Conservation (phyloP, 2,113 vertebrate genomes). For the Catharus minimus region DNA sequence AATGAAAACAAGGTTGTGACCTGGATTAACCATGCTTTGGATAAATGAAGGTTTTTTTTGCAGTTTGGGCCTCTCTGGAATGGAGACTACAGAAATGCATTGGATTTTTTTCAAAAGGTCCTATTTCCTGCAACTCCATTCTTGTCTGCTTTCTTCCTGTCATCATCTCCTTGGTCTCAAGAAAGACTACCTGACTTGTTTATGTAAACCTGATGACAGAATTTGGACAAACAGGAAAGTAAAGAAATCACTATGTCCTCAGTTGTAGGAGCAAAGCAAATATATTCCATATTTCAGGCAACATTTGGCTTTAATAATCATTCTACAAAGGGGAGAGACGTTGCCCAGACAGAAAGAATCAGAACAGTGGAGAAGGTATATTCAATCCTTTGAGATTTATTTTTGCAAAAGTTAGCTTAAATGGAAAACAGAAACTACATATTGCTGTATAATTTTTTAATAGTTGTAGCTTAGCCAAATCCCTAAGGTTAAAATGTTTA, state of each 20-base stretch:
- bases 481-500: slow-evolving; percentile 8
- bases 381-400: slow-evolving; percentile 23
- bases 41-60: slow-evolving; percentile 3
- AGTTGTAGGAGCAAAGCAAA: slow-evolving; percentile 15
- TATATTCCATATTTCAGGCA: slow-evolving; percentile 1
- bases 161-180: neutral
- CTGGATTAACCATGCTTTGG: neutral
- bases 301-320: slow-evolving; percentile 47
- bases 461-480: neutral
- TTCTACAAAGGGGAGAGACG: neutral
- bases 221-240: slow-evolving; percentile 31
- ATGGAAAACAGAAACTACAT: slow-evolving; percentile 50
- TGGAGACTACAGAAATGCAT: neutral
- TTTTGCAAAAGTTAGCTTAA: slow-evolving; percentile 45
- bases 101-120: neutral
- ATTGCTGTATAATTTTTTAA: slow-evolving; percentile 32
- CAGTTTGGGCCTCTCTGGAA: neutral
- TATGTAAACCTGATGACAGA: slow-evolving; percentile 29
- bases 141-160: neutral
- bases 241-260: neutral
- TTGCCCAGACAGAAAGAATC: neutral
- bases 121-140: neutral
- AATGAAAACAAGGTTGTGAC: neutral
- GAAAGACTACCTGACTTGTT: slow-evolving; percentile 14
- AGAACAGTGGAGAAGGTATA: slow-evolving; percentile 39